A percentile compares a stretch with the other conserved stretches of the same genome.
Conservation (phyloP, 2,888 invertebrate genomes). For the Cryptocephalus moraei region DNA sequence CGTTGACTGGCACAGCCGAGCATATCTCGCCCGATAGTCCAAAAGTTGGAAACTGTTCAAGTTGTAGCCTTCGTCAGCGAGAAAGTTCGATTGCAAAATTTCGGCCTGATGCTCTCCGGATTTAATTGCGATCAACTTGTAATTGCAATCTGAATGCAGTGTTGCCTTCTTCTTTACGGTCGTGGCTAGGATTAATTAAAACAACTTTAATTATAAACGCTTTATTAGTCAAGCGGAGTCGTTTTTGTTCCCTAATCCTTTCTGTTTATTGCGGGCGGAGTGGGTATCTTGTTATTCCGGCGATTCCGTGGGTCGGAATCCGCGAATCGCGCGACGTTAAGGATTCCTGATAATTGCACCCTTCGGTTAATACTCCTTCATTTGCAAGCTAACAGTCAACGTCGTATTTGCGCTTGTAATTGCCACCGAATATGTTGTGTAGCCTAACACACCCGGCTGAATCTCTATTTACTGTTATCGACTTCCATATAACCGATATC, state of each 20-base stretch:
- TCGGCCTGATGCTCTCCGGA: conserved; percentile 23
- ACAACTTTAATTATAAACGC: conserved; percentile 25
- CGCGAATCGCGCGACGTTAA: conserved; percentile 6
- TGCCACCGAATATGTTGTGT: too few relatives aligned
- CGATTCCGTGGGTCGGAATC: neutral
- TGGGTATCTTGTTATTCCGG: neutral
- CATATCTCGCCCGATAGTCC: too few relatives aligned
- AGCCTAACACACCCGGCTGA: too few relatives aligned
- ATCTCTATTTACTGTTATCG: too few relatives aligned
- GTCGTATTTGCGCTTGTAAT: too few relatives aligned
- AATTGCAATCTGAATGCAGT: conserved; percentile 31
- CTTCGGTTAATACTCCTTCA: too few relatives aligned
- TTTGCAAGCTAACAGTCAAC: too few relatives aligned
- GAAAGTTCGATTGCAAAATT: conserved; percentile 22
- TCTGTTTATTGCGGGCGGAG: conserved; percentile 6
- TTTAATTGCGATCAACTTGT: conserved; percentile 34
- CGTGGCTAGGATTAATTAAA: conserved; percentile 27
- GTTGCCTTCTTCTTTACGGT: conserved; percentile 24
- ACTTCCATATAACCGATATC: too few relatives aligned
- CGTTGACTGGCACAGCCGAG: too few relatives aligned
- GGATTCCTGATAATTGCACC: neutral
- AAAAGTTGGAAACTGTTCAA: too few relatives aligned
- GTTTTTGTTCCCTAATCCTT: conserved; percentile 9
- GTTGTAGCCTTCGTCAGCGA: conserved; percentile 17
- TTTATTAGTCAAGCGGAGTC: conserved; percentile 18